phyloP scores from a whole-genome alignment of 2,888 invertebrate genomes.

The Leptinotarsa rubiginosa region DNA sequence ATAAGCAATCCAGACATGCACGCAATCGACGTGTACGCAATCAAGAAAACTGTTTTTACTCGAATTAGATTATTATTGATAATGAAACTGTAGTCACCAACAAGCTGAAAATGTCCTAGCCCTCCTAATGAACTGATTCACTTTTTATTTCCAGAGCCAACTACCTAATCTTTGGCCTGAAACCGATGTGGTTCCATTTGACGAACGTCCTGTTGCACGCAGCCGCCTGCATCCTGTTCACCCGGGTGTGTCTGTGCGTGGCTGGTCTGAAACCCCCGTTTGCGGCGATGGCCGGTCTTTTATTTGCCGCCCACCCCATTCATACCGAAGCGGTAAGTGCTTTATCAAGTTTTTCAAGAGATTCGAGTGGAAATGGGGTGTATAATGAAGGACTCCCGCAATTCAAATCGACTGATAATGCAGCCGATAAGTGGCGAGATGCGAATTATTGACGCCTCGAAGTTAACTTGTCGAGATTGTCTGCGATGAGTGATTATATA shows the following conservation, averaged over 20 bases:
- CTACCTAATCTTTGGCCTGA: slow-evolving; percentile 77
- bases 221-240: slow-evolving; percentile 78
- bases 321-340: slow-evolving; percentile 70
- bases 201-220: slow-evolving; percentile 84
- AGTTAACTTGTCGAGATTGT: neutral
- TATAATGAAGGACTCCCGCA: slow-evolving; percentile 6
- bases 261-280: slow-evolving; percentile 77
- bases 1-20: too few species aligned
- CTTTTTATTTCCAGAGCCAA: slow-evolving; percentile 73
- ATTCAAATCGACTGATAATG: slow-evolving; percentile 15
- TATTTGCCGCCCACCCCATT: slow-evolving; percentile 88
- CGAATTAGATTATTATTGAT: neutral
- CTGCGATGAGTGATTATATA: neutral
- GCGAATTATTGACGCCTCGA: slow-evolving; percentile 5
- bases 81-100: neutral
- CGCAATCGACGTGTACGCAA: too few species aligned
- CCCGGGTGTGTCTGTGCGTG: slow-evolving; percentile 76
- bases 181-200: slow-evolving; percentile 83
- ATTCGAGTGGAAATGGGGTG: neutral
- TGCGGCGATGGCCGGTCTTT: slow-evolving; percentile 77
- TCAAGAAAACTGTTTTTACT: neutral
- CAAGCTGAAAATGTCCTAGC: neutral
- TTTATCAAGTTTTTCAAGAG: slow-evolving; percentile 8
- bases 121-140: neutral
- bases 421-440: slow-evolving; percentile 6